Evolutionary conservation across 2,888 invertebrate genomes (phyloP).

Genomic region (Euphydryas editha): DNA sequence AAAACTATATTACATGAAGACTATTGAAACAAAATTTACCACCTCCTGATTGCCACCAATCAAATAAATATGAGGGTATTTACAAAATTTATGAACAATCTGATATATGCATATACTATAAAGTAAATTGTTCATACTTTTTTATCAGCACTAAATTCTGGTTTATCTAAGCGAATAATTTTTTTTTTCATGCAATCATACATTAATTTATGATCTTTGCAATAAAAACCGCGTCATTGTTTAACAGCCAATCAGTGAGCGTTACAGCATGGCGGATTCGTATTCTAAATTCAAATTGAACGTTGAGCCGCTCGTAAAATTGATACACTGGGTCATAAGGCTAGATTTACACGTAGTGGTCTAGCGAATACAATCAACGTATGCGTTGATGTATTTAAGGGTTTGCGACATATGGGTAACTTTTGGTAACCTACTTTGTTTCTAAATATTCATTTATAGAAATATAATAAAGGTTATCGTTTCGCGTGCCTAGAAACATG

Average conservation of each 20-base stretch:
- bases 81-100: no score
- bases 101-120: not conserved
- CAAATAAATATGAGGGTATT: no score
- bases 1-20: no score
- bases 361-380: slow-evolving; percentile 1
- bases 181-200: slow-evolving; percentile 9
- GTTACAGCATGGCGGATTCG: slow-evolving; percentile 39
- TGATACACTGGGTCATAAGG: slow-evolving; percentile 12
- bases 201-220: slow-evolving; percentile 27
- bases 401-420: not conserved
- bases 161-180: slow-evolving; percentile 13
- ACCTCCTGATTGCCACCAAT: no score
- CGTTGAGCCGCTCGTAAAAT: slow-evolving; percentile 35
- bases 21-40: no score
- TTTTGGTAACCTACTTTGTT: not conserved
- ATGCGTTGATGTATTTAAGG: not conserved
- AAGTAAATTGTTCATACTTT: not conserved
- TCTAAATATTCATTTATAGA: not conserved
- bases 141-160: slow-evolving; percentile 15
- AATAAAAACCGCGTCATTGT: slow-evolving; percentile 31
- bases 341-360: slow-evolving; percentile 18
- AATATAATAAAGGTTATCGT: not conserved
- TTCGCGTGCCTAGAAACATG: no score
- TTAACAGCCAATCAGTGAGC: slow-evolving; percentile 39
- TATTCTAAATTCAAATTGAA: slow-evolving; percentile 43